Conservation (phyloP, 2,797 vertebrate genomes). For the Pygocentrus nattereri region DNA sequence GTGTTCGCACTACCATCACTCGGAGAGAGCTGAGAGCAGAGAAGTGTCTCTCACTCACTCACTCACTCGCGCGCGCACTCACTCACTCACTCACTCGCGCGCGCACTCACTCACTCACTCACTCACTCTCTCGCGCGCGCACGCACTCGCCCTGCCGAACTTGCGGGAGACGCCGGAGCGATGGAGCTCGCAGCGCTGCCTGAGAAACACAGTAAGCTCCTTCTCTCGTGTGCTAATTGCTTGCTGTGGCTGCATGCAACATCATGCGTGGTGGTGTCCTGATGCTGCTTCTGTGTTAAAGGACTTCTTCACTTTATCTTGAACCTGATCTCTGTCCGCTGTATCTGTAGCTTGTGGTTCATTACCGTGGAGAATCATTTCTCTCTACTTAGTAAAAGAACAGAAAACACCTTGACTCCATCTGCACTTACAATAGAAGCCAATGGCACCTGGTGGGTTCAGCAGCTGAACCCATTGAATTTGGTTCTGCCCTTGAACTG, state of each 20-base stretch:
- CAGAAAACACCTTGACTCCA: neutral
- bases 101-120: neutral
- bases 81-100: too few relatives aligned
- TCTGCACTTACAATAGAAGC: neutral
- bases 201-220: conserved; percentile 83
- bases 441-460: neutral
- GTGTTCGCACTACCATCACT: conserved; percentile 14
- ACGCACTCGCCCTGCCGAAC: conserved; percentile 4
- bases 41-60: too few relatives aligned
- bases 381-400: neutral
- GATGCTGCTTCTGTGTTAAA: neutral
- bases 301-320: neutral
- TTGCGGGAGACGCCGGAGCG: conserved; percentile 44
- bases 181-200: conserved; percentile 84
- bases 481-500: too few relatives aligned
- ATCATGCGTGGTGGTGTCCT: neutral
- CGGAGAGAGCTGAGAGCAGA: too few relatives aligned
- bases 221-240: conserved; percentile 35
- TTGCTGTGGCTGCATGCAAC: conserved; percentile 25
- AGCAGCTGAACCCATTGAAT: neutral
- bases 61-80: too few relatives aligned
- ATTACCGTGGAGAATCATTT: neutral
- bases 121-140: conserved; percentile 22
- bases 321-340: neutral
- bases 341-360: neutral